Base-by-base conservation (phyloP, 2,888 invertebrate genomes). In the Hypolimnas misippus region DNA sequence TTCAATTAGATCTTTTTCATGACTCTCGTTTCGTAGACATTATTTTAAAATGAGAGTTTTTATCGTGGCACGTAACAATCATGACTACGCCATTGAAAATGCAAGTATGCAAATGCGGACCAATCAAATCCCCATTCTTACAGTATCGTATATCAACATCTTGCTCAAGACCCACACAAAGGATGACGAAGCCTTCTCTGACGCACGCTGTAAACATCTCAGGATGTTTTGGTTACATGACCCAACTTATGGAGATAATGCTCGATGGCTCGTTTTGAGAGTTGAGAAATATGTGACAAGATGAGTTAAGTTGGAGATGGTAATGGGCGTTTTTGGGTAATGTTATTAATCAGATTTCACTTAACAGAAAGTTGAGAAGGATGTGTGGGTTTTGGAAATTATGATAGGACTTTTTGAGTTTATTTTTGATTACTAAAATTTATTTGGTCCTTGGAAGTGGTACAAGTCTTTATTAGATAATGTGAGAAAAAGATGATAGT, bases 201-300 rank as follows among this genome's bases (percentile, higher is more conserved):
- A 74, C 71, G 69, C 73, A 73, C 57, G 46, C 49, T 51, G 52
- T 55, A 50, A 66, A 72, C 68, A 61, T 64, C 69, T 66, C 67
- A 65, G 59, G 64, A 68, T 73, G 73, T 74, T 73, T 67, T 65
- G 62, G 67, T 66, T 70, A 68, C 66, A 62, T 70, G 72, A 70
- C 69, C 69, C 66, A 66, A 66, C 68, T 76, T 74, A 76, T 54
- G 63, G 58, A 68, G 63, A 69, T 70, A 70, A 74, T 66, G 55
- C 50, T 55, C 62, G n/a, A n/a, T n/a, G 53, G 51, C 49, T 51
- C 38, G n/a, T n/a, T n/a, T n/a, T n/a, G n/a, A n/a, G 19, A 63
- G 59, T 50, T 38, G 51, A 5, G 40, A 17, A 40, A 51, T 31
- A 17, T 46, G 0, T 46, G 44, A 46, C 44, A 46, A 21, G 44